phyloP scores from a whole-genome alignment of 1,140 invertebrate species.

The Calephelis virginiensis region DNA sequence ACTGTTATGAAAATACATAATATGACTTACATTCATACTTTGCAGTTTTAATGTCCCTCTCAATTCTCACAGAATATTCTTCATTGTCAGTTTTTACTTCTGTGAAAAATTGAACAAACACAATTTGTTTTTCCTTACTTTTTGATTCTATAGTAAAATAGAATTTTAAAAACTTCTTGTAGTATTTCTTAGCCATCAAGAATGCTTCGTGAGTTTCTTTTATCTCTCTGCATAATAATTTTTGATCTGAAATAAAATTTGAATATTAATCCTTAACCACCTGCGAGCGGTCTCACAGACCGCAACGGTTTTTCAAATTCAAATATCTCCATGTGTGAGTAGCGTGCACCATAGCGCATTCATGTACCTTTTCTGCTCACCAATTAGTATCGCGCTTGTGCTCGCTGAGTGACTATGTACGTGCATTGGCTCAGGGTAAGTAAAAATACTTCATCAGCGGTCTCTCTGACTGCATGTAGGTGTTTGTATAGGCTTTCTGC shows the following conservation, averaged over 20 bases:
- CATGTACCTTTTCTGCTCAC: too few species aligned
- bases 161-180: conserved; percentile 61
- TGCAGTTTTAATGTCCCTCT: conserved; percentile 42
- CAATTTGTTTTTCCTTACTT: conserved; percentile 41
- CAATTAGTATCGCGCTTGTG: too few species aligned
- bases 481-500: too few species aligned
- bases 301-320: too few species aligned
- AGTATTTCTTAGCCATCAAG: conserved; percentile 64
- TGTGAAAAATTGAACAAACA: conserved; percentile 65
- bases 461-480: too few species aligned
- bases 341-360: too few species aligned
- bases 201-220: conserved; percentile 70
- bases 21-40: conserved; percentile 53
- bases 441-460: too few species aligned
- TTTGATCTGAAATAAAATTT: conserved; percentile 57
- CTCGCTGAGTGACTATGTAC: too few species aligned
- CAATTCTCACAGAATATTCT: conserved; percentile 50
- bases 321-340: too few species aligned
- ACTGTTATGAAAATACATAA: background rate
- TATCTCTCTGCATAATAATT: conserved; percentile 57
- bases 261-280: background rate
- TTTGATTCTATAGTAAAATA: conserved; percentile 58
- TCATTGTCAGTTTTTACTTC: conserved; percentile 60
- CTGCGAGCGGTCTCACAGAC: too few species aligned
- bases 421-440: too few species aligned